Evolutionary conservation across 2,888 invertebrate genomes (phyloP), one percentile per base, ranked within the genome.

Genomic region (Lasioglossum leucozonium): DNA sequence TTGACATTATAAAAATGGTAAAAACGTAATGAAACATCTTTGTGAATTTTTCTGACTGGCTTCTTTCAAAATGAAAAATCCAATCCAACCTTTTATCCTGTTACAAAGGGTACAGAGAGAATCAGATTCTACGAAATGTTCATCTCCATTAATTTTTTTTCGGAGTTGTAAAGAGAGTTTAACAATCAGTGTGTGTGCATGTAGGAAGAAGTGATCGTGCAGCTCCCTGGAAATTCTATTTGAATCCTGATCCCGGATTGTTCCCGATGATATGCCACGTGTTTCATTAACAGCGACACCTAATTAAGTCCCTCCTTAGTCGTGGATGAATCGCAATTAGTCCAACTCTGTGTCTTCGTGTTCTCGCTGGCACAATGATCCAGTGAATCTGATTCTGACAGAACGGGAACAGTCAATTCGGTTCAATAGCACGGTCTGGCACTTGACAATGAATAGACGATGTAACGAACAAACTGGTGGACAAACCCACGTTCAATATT

Each of bases 221-320:
- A 62, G 30, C 30, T 58, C 13, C 34, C 13, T 2, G 30, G 65
- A 16, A 30, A 65, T 65, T 65, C 65, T 65, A 18, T 34, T 34
- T 18, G 65, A 18, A 65, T 34, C 30, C 26, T 30, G 71, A 72
- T 72, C 44, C 16, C 65, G 26, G 71, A 44, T 44, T 72, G 44
- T 44, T 22, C 71, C 8, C 71, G 26, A 18, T 10, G 71, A 44
- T 30, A 72, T 16, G 26, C 44, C 71, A 44, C 71, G 71, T n/a
- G 71, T 44, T 72, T 72, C 71, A 72, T 72, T 44, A 30, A 72
- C 71, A 72, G 71, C 26, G 71, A 42, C n/a, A 26, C 71, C 42
- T 71, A 71, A 71, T 71, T 42, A 71, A 71, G 42, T 42, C 26
- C 42, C 71, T 42, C 71, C n/a, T 71, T 44, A 44, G 40, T 18